phyloP scores from a whole-genome alignment of 2,888 invertebrate genomes.

The Chrysolina americana region DNA sequence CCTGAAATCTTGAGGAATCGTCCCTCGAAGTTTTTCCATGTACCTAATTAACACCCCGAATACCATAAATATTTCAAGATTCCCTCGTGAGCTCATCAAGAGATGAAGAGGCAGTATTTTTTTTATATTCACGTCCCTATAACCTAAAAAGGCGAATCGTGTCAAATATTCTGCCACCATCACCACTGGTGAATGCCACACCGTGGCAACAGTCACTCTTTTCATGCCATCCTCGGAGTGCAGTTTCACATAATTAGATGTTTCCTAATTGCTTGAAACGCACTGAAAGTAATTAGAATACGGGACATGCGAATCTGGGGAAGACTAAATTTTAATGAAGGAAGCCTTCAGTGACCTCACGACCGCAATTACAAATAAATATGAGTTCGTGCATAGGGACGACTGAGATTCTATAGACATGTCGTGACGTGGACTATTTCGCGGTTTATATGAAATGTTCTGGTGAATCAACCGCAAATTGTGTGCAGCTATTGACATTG shows the following conservation, averaged over 20 bases:
- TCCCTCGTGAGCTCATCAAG: neutral
- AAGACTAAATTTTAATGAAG: conserved; percentile 31
- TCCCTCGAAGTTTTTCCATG: too few relatives aligned
- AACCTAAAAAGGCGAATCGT: conserved; percentile 1
- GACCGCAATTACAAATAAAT: conserved; percentile 23
- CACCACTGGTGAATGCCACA: neutral
- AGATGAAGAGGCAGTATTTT: neutral
- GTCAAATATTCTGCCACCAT: neutral
- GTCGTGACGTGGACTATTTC: conserved; percentile 6
- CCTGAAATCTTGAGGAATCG: too few relatives aligned
- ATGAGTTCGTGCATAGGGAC: conserved; percentile 12
- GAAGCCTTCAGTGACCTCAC: conserved; percentile 21
- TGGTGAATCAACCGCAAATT: neutral
- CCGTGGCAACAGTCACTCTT: neutral
- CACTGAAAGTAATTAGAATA: conserved; percentile 18
- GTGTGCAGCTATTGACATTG: too few relatives aligned
- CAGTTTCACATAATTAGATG: conserved; percentile 20
- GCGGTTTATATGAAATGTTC: conserved; percentile 9
- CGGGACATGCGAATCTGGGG: conserved; percentile 20
- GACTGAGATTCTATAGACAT: conserved; percentile 10
- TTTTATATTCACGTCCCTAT: neutral
- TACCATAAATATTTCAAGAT: too few relatives aligned
- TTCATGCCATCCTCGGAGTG: conserved; percentile 14
- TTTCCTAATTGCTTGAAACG: conserved; percentile 21
- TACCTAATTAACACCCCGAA: too few relatives aligned